Base-by-base conservation (phyloP, 1,140 invertebrate species). In the Acromyrmex charruanus region DNA sequence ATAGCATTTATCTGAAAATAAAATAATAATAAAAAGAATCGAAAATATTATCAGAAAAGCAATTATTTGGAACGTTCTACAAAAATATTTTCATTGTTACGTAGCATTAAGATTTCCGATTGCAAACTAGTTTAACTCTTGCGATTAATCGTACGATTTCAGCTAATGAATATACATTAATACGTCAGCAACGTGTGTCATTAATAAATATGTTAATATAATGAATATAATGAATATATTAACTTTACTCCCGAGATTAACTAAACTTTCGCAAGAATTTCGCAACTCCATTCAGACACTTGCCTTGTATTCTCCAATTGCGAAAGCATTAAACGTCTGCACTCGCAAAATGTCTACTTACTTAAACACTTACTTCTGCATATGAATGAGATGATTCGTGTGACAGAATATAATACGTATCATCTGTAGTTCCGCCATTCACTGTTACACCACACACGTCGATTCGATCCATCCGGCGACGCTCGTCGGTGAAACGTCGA, bases 401-500 rank as follows among this genome's bases (percentile, higher is more conserved):
- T 53, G 80, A 49, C 55, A 49, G 55, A 74, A 75, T 82, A 68
- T 69, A 69, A 81, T 71, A 49, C 69, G 35, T 44, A 44, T 69
- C 55, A 84, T 58, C 80, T 71, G 79, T 68, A 82, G 55, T 75
- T 61, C 55, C 39, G 69, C 69, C 69, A 55, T 31, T 69, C 28
- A 14, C 12, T 14, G n/a, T 82, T 84, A 44, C 69, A 21, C 39
- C 28, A 75, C 55, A 71, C 80, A 44, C 6, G 16, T 49, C 21
- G 18, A 39, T 31, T 61, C 80, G 80, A 88, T 65, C 66, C 79
- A 71, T 88, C 65, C n/a, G 53, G 39, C 39, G 77, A 14, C 14
- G 63, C 18, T 35, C 16, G 35, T 18, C 77, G 69, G 53, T 39
- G 85, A 77, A 85, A 86, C 49, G 69, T 77, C 74, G 80, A 90